Evolutionary conservation across 2,797 vertebrate species (phyloP).

Genomic region (Diceros bicornis): DNA sequence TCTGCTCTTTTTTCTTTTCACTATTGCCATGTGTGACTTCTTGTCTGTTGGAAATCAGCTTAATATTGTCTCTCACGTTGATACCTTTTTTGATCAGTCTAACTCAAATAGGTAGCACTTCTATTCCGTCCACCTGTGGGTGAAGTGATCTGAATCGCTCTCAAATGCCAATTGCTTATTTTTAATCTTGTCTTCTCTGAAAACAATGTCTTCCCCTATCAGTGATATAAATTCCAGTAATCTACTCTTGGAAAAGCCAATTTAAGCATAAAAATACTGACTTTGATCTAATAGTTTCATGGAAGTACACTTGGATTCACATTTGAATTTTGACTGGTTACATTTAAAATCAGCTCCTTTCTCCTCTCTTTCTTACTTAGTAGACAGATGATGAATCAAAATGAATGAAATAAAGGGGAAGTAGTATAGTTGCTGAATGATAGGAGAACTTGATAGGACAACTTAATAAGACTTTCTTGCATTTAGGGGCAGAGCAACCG

Average conservation of each 20-base stretch:
- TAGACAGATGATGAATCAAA: neutral
- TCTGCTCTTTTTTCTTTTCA: neutral
- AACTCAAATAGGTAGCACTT: neutral
- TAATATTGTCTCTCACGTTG: neutral
- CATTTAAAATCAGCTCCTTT: neutral
- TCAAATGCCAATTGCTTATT: conserved; percentile 15
- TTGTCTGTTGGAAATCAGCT: neutral
- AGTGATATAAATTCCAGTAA: neutral
- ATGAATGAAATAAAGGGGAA: neutral
- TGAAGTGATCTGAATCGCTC: neutral
- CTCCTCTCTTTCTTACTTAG: neutral
- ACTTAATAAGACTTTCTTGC: neutral
- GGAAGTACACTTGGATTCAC: neutral
- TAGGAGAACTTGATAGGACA: neutral
- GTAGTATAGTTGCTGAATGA: neutral
- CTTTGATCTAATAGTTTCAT: neutral
- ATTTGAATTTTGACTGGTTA: neutral
- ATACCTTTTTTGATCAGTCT: neutral
- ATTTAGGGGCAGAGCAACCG: neutral
- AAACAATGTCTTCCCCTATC: conserved; percentile 21
- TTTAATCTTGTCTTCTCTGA: conserved; percentile 33
- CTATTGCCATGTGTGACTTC: neutral
- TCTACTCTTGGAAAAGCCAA: conserved; percentile 20
- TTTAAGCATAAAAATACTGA: neutral
- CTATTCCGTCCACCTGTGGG: neutral